A percentile compares a stretch with the other conserved stretches of the same genome.
Conservation (phyloP, 2,888 invertebrate genomes). For the Andrena fulva region DNA sequence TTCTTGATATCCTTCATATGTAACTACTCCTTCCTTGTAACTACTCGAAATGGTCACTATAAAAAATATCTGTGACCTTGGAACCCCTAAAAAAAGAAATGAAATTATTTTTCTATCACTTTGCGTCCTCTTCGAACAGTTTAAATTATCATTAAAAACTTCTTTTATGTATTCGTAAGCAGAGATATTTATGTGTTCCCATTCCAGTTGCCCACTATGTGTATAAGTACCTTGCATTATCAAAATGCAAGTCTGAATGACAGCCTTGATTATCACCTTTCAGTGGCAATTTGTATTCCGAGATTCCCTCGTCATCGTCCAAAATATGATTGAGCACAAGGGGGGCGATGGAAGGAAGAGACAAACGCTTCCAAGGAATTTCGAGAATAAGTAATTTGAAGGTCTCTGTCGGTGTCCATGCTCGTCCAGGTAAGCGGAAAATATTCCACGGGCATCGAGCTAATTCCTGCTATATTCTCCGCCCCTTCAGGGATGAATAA, state of each 20-base stretch:
- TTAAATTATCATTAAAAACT: too few relatives aligned
- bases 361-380: constrained; percentile 18
- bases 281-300: not conserved
- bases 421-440: constrained; percentile 20
- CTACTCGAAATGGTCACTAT: too few relatives aligned
- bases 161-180: too few relatives aligned
- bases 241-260: not conserved
- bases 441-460: constrained; percentile 43
- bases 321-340: not conserved
- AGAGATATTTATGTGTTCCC: too few relatives aligned
- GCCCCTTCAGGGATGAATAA: constrained; percentile 62
- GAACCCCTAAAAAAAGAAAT: too few relatives aligned
- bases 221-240: not conserved
- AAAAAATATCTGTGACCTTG: too few relatives aligned
- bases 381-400: constrained; percentile 51
- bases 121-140: too few relatives aligned
- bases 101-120: too few relatives aligned
- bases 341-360: not conserved
- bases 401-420: constrained; percentile 16
- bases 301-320: not conserved
- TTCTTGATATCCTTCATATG: too few relatives aligned
- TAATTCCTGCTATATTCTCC: constrained; percentile 68
- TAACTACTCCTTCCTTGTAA: too few relatives aligned
- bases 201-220: too few relatives aligned
- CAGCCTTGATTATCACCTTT: constrained; percentile 32